These are phyloP conservation scores for Hormiphora californensis DNA, from an alignment of 37 sponge, comb jelly and placozoan species.

Conservation along the genomic window DNA sequence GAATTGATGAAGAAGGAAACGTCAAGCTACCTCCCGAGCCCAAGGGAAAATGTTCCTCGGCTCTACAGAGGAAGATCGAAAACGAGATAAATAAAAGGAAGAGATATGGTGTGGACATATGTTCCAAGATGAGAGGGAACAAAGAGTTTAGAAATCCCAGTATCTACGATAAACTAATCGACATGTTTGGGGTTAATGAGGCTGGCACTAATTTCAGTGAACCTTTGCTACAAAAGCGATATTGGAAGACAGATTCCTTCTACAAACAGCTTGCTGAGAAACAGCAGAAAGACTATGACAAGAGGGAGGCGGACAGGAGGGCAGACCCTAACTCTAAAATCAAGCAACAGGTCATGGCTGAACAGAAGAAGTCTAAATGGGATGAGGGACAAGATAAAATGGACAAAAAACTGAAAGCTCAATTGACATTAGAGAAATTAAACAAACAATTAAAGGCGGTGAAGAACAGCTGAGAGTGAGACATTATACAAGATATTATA, in stretches of 20 bases:
- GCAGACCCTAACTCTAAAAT: conserved; percentile 39
- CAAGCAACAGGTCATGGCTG: conserved; percentile 31
- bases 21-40: conserved; percentile 14
- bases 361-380: conserved; percentile 32
- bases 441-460: conserved; percentile 47
- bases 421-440: conserved; percentile 11
- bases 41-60: conserved; percentile 37
- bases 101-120: conserved; percentile 1
- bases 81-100: background rate
- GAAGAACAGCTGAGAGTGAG: no score
- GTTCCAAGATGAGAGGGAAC: conserved; percentile 34
- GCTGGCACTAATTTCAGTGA: conserved; percentile 45
- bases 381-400: background rate
- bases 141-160: conserved; percentile 35
- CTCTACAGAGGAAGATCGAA: conserved; percentile 5
- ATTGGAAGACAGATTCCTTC: conserved; percentile 25
- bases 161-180: conserved; percentile 35
- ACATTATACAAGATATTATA: no score
- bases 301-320: conserved; percentile 1
- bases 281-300: conserved; percentile 47
- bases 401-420: conserved; percentile 39
- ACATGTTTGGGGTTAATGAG: background rate
- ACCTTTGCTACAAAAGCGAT: background rate
- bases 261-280: conserved; percentile 50
- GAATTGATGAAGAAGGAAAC: background rate